Evolutionary conservation across 2,797 vertebrate species (phyloP).

Genomic region (Rhinella marina): DNA sequence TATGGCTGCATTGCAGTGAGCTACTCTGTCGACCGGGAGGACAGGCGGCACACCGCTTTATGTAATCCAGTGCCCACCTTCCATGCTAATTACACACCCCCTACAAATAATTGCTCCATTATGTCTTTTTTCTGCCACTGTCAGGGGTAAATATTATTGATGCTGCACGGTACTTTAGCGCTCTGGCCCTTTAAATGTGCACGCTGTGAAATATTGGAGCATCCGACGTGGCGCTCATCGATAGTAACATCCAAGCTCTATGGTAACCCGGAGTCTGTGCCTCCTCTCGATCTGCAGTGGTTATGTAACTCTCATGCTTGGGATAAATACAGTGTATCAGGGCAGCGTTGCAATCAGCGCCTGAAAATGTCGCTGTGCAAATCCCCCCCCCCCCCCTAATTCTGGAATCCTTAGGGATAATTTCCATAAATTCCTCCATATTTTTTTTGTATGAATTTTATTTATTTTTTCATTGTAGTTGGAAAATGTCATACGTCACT

Average conservation of each 20-base stretch:
- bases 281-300: conserved; percentile 77
- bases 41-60: neutral
- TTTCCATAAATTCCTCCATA: conserved; percentile 49
- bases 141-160: neutral
- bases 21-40: neutral
- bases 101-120: conserved; percentile 3
- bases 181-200: conserved; percentile 60
- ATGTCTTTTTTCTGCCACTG: neutral
- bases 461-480: neutral
- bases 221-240: conserved; percentile 69
- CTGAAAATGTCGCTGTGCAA: neutral
- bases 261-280: conserved; percentile 76
- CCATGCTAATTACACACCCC: neutral
- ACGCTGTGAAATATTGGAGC: conserved; percentile 64
- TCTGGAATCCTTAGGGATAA: neutral
- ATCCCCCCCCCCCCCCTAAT: neutral
- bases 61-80: neutral
- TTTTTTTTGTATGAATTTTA: neutral
- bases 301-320: conserved; percentile 78
- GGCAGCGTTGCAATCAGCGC: conserved; percentile 51
- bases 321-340: conserved; percentile 70
- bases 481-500: neutral
- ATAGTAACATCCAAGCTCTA: conserved; percentile 73
- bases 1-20: conserved; percentile 50
- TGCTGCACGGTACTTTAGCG: neutral